Base-by-base conservation (phyloP, 2,888 invertebrate species). In the Drosophila meridionalis region DNA sequence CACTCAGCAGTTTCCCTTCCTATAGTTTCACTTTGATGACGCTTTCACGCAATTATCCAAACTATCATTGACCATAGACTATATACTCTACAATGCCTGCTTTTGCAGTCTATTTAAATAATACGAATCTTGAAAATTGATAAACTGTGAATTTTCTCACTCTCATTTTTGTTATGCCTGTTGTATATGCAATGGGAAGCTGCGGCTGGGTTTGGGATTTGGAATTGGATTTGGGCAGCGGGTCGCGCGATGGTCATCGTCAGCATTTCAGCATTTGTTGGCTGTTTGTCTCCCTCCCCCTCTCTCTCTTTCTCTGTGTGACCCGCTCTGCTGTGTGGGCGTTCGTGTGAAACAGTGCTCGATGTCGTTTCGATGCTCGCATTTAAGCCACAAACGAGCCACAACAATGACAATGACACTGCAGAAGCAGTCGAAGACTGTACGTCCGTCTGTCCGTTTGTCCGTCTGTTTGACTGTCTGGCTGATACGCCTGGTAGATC, bases 61-160 rank as follows among this genome's bases (percentile, higher is more conserved):
- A 8, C 43, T 12, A 32, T 26, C 28, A 28, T 60, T 20, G 32
- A 0, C 0, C 12, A 40, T n/a, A 60, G 20, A 14, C 38, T 30
- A 60, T 50, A 20, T 26, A 9, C 48, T 26, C 3, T 5, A 2
- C 30, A 12, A 1, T 11, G 47, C 56, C 12, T n/a, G 40, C 6
- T 3, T 8, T 8, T 36, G 28, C 47, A 61, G 9, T 43, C 50
- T 42, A 66, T 81, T 76, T 82, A 84, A 83, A 85, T 82, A 87
- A 78, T 78, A 80, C 76, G 43, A 89, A 90, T 90, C 90, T 82
- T 60, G 56, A 76, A 82, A 86, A 80, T 87, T 84, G 91, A 92
- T 92, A 91, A 90, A 80, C 90, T 87, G 83, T 82, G 81, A 83
- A 83, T 90, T 89, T 91, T 90, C 91, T 89, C 91, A 91, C 91